Base-by-base conservation (phyloP, 2,113 vertebrate species). In the Elaphurus davidianus region DNA sequence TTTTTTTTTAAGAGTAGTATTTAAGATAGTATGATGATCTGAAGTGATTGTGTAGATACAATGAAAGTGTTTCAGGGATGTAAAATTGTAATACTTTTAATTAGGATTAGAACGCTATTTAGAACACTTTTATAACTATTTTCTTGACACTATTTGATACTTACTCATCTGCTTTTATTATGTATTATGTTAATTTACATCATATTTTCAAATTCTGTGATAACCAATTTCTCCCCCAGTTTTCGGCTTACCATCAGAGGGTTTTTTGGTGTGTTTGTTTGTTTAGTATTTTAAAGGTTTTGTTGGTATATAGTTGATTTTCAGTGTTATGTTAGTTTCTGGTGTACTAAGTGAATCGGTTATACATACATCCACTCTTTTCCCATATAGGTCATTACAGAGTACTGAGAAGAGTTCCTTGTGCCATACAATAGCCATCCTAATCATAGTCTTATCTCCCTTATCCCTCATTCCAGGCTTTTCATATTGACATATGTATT, bases 151-250 rank as follows among this genome's bases (percentile, higher is more conserved):
- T 85, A 55, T 54, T 59, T 33, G 43, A 14, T 91, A 83, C 33
- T 89, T 88, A 83, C 23, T 79, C 23, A 40, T 43, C 47, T 43
- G 28, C 36, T 50, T 85, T 96, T 40, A 40, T 71, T 71, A 71
- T 40, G n/a, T 93, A 59, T 71, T 86, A 28, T n/a, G 40, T 88
- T 21, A 40, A 81, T n/a, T 94, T 84, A 60, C 10, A 0, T 59
- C 93, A 28, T 11, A 33, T 94, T 91, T 96, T 98, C 79, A 64
- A 67, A 33, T 23, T 87, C n/a, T 5, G 40, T 59, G 23, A 43
- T 90, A 62, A 40, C 83, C 23, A 67, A 0, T 95, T 59, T 92
- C 15, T 64, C 2, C 5, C 1, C 23, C 27, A 47, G 60, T 87
- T 95, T 79, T 84, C 40, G 57, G 60, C 52, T 83, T 19, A n/a